Conservation (phyloP, 2,888 invertebrate species). For the Subacronicta megacephala region DNA sequence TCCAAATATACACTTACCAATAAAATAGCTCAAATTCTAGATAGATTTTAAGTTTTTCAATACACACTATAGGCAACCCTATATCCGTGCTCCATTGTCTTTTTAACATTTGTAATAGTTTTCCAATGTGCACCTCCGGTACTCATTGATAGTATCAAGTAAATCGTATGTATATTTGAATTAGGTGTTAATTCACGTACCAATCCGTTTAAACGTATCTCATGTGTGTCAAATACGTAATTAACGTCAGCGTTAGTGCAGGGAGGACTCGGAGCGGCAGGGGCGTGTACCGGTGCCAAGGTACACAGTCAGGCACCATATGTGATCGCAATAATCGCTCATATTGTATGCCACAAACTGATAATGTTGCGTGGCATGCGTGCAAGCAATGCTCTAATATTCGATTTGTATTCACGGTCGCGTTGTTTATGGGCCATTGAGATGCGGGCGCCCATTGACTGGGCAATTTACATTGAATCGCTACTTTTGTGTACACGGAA, state of each 20-base stretch:
- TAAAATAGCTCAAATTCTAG: no score
- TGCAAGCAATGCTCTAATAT: slow-evolving; percentile 79
- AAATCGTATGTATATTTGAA: slow-evolving; percentile 47
- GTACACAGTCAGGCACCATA: slow-evolving; percentile 63
- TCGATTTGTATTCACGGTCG: slow-evolving; percentile 87
- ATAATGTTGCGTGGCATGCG: slow-evolving; percentile 74
- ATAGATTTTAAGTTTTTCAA: no score
- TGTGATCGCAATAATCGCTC: slow-evolving; percentile 71
- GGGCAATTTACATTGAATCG: slow-evolving; percentile 81
- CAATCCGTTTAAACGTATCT: slow-evolving; percentile 45
- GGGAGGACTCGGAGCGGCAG: slow-evolving; percentile 26
- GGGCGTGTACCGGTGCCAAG: slow-evolving; percentile 59
- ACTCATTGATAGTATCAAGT: slow-evolving; percentile 36
- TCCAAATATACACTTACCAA: no score
- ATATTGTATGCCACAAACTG: slow-evolving; percentile 69
- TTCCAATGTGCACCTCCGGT: slow-evolving; percentile 14
- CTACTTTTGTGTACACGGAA: slow-evolving; percentile 77
- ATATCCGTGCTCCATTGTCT: no score
- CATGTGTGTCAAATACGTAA: slow-evolving; percentile 60
- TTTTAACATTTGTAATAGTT: slow-evolving; percentile 1
- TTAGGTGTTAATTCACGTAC: slow-evolving; percentile 54
- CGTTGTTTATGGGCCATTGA: slow-evolving; percentile 87
- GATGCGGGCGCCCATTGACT: slow-evolving; percentile 82
- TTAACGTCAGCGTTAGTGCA: slow-evolving; percentile 58
- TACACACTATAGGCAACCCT: neutral